phyloP scores from a whole-genome alignment of 1,140 invertebrate species.

The Achatina immaculata region DNA sequence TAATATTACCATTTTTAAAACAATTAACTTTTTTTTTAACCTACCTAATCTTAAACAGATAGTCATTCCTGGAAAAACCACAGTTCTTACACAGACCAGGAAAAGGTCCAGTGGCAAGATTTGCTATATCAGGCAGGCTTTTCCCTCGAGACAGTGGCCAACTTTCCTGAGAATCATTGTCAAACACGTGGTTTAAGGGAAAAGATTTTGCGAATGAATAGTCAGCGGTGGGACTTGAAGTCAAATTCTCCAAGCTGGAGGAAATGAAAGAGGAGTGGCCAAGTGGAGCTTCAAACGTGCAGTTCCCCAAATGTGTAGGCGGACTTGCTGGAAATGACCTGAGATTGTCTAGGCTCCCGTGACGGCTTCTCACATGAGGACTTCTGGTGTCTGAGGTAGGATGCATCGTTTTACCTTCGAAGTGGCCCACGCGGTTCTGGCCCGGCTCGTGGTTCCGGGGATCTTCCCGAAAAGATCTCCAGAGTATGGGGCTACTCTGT shows the following conservation, averaged over 20 bases:
- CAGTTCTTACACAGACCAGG: constrained; percentile 25
- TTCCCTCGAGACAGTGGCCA: neutral
- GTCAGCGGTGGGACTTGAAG: neutral
- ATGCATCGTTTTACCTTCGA: neutral
- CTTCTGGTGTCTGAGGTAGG: neutral
- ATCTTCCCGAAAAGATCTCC: neutral
- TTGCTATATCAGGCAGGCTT: neutral
- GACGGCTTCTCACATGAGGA: neutral
- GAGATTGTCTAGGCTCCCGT: neutral
- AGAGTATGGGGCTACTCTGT: constrained; percentile 15
- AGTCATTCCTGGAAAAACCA: constrained; percentile 25
- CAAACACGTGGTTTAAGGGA: neutral
- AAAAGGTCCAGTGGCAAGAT: neutral
- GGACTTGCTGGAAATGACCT: neutral
- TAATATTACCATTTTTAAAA: no score
- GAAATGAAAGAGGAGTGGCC: neutral
- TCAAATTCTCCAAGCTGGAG: constrained; percentile 30
- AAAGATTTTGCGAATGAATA: neutral
- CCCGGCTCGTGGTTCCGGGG: neutral
- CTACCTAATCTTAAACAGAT: constrained; percentile 32
- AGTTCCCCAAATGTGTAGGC: neutral
- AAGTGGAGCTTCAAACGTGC: neutral
- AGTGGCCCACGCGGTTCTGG: neutral
- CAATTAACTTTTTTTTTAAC: no score
- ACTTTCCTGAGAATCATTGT: neutral